These are phyloP conservation scores for Zosterops pallidus DNA, from an alignment of 2,113 vertebrate genomes.

Conservation along the genomic window DNA sequence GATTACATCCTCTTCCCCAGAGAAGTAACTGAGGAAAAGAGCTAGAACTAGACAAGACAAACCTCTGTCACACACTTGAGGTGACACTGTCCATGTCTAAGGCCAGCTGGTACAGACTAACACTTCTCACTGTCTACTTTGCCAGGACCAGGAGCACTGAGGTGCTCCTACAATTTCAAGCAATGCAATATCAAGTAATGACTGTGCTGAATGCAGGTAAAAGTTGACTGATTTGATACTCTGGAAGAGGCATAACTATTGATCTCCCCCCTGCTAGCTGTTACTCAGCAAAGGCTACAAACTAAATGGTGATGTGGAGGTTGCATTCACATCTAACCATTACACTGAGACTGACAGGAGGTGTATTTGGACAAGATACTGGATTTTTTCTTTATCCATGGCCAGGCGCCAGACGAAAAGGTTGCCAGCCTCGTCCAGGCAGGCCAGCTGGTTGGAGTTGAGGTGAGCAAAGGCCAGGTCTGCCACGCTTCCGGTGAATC, in stretches of 20 bases:
- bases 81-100: neutral
- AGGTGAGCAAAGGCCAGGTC: slow-evolving; percentile 97
- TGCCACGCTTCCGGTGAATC: slow-evolving; percentile 90
- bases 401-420: slow-evolving; percentile 95
- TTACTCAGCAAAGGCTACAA: neutral
- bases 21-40: neutral
- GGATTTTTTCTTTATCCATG: slow-evolving; percentile 88
- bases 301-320: neutral
- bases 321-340: neutral
- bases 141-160: neutral
- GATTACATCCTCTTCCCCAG: neutral
- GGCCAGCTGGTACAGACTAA: neutral
- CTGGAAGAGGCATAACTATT: neutral
- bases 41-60: neutral
- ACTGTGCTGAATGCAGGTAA: neutral
- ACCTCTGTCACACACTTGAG: neutral
- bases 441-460: slow-evolving; percentile 92
- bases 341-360: neutral
- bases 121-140: neutral
- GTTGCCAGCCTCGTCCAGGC: slow-evolving; percentile 94
- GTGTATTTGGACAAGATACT: slow-evolving; percentile 80
- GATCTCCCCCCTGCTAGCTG: neutral
- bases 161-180: neutral
- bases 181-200: neutral
- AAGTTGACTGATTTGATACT: neutral